Conservation (phyloP, 2,797 vertebrate species). For the Acanthis flammea region DNA sequence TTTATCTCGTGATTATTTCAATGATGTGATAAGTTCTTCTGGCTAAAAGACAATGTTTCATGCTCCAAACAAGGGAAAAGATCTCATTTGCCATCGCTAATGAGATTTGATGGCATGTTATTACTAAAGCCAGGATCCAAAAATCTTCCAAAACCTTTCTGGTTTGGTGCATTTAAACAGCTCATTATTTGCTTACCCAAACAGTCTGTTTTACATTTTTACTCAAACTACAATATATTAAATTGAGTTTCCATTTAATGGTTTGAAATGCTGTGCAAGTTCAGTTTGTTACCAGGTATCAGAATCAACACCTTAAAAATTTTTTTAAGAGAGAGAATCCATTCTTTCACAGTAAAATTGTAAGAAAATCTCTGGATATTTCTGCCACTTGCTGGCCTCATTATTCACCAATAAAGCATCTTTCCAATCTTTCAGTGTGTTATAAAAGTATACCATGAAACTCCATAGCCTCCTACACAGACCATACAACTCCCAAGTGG, state of each 20-base stretch:
- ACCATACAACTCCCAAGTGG: not conserved
- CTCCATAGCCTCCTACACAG: not conserved
- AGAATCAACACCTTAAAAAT: not conserved
- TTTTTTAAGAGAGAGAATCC: not conserved
- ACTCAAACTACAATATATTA: not conserved
- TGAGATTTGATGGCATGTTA: not conserved
- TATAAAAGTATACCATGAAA: not conserved
- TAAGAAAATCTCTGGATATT: not conserved
- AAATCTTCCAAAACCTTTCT: constrained; percentile 13
- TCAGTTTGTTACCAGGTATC: not conserved
- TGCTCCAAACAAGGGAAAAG: not conserved
- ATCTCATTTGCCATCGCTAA: constrained; percentile 25
- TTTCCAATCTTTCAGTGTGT: not conserved
- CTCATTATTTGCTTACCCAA: not conserved
- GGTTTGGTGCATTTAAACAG: not conserved
- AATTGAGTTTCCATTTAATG: not conserved
- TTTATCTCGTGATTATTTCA: not conserved
- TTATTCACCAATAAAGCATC: not conserved
- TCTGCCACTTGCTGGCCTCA: not conserved
- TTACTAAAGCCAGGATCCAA: not conserved
- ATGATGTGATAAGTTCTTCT: not conserved
- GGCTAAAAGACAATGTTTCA: constrained; percentile 15
- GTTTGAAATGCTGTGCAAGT: not conserved
- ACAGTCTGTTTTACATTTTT: not conserved
- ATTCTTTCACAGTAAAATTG: not conserved